Evolutionary conservation across 2,797 vertebrate species (phyloP).

Genomic region (Etheostoma perlongum): DNA sequence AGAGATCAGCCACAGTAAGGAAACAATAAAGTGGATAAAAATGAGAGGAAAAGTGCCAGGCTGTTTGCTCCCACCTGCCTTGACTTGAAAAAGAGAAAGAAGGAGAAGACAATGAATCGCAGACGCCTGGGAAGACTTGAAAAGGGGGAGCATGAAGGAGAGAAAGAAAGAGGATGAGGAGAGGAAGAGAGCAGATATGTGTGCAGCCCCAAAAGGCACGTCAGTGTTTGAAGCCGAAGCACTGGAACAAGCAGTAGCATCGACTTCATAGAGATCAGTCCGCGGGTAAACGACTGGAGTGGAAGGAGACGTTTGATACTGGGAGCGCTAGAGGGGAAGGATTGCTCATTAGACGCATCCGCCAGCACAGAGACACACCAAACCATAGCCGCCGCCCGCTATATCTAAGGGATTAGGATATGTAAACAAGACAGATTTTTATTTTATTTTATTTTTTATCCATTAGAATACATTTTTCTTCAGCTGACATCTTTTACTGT

Average conservation of each 20-base stretch:
- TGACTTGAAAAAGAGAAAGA: constrained; percentile 75
- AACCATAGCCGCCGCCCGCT: constrained; percentile 48
- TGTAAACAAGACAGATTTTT: constrained; percentile 68
- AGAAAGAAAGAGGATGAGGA: constrained; percentile 68
- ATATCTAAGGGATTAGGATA: constrained; percentile 67
- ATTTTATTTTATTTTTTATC: constrained; percentile 17
- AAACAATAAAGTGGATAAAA: constrained; percentile 71
- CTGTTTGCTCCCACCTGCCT: constrained; percentile 83
- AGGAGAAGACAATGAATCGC: constrained; percentile 73
- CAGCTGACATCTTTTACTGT: constrained; percentile 35
- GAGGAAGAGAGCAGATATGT: constrained; percentile 75
- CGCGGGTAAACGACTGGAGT: constrained; percentile 78
- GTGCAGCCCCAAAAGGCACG: constrained; percentile 79
- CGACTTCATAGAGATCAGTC: constrained; percentile 80
- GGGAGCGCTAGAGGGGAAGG: constrained; percentile 76
- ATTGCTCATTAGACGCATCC: constrained; percentile 79
- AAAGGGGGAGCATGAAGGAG: constrained; percentile 72
- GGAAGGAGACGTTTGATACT: constrained; percentile 82
- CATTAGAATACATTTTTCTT: constrained; percentile 45
- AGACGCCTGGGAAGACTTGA: constrained; percentile 79
- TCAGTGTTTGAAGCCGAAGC: constrained; percentile 76
- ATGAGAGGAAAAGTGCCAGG: constrained; percentile 74
- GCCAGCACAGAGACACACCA: constrained; percentile 56
- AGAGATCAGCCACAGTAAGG: constrained; percentile 54
- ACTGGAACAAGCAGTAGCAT: constrained; percentile 76